These are phyloP conservation scores for Callionymus lyra DNA, from an alignment of 2,113 vertebrate species.

Conservation along the genomic window DNA sequence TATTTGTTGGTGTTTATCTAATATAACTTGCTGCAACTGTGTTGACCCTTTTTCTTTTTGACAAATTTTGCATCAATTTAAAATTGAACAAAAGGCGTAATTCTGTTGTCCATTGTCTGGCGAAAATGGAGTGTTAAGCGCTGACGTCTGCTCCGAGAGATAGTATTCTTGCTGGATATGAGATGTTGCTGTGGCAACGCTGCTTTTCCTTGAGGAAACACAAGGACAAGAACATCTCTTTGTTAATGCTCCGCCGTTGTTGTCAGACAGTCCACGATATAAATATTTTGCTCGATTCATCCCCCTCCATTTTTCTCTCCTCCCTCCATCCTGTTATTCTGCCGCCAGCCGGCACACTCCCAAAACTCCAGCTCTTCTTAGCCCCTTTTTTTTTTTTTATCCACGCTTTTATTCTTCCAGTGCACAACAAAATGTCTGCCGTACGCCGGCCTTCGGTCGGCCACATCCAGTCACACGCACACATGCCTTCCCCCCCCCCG, in stretches of 20 bases:
- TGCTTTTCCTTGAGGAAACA: constrained; percentile 1
- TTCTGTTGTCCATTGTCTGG: too few relatives aligned
- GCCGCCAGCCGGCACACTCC: constrained; percentile 35
- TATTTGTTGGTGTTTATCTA: too few relatives aligned
- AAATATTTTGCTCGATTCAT: constrained; percentile 29
- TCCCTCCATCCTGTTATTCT: constrained; percentile 41
- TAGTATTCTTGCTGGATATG: too few relatives aligned
- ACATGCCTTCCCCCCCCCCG: neutral
- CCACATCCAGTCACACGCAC: neutral
- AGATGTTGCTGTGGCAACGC: neutral
- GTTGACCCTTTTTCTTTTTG: too few relatives aligned
- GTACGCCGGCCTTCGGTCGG: constrained; percentile 13
- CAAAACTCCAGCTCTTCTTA: constrained; percentile 21
- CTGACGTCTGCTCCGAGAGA: too few relatives aligned
- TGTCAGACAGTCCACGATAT: constrained; percentile 20
- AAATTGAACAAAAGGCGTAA: too few relatives aligned
- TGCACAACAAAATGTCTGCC: constrained; percentile 53
- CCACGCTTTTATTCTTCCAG: constrained; percentile 30
- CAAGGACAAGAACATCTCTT: neutral
- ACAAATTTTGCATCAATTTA: too few relatives aligned
- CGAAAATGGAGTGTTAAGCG: too few relatives aligned
- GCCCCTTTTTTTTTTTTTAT: constrained; percentile 22
- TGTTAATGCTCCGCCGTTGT: constrained; percentile 4
- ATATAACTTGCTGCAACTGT: too few relatives aligned
- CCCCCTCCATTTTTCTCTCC: constrained; percentile 12